Evolutionary conservation across 2,888 invertebrate genomes (phyloP).

Genomic region (Campaea margaritaria): DNA sequence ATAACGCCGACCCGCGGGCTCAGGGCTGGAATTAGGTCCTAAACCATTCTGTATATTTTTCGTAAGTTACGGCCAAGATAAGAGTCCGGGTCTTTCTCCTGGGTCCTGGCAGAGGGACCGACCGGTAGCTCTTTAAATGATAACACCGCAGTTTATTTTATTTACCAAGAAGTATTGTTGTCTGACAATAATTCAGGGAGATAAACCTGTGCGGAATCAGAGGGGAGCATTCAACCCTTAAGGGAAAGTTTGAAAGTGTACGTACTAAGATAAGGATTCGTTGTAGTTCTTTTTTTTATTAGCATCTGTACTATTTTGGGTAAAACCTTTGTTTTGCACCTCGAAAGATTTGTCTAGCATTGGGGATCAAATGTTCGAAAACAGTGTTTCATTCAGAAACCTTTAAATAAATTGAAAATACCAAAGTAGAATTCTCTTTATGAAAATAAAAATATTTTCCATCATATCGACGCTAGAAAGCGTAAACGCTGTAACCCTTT

Average conservation of each 20-base stretch:
- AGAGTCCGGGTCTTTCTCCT: conserved; percentile 20
- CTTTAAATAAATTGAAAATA: too few relatives aligned
- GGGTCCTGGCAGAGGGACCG: conserved; percentile 29
- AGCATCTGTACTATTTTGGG: too few relatives aligned
- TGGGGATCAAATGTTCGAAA: too few relatives aligned
- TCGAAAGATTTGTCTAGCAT: too few relatives aligned
- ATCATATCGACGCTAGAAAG: too few relatives aligned
- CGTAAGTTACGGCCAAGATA: conserved; percentile 36
- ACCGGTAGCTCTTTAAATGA: conserved; percentile 32
- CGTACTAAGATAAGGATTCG: too few relatives aligned
- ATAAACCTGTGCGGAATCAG: conserved; percentile 4
- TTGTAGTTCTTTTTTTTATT: too few relatives aligned
- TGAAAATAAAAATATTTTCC: too few relatives aligned
- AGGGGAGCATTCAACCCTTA: not conserved
- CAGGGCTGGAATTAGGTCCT: conserved; percentile 30
- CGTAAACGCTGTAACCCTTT: too few relatives aligned
- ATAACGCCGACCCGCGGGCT: conserved; percentile 8
- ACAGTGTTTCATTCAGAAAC: too few relatives aligned
- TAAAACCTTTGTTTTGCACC: too few relatives aligned
- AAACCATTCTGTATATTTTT: conserved; percentile 31
- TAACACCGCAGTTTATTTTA: conserved; percentile 24
- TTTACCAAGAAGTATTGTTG: conserved; percentile 10
- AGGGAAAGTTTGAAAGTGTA: not conserved
- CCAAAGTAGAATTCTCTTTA: too few relatives aligned
- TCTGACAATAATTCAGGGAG: conserved; percentile 2